Conservation (phyloP, 2,797 vertebrate species). For the Masticophis lateralis region DNA sequence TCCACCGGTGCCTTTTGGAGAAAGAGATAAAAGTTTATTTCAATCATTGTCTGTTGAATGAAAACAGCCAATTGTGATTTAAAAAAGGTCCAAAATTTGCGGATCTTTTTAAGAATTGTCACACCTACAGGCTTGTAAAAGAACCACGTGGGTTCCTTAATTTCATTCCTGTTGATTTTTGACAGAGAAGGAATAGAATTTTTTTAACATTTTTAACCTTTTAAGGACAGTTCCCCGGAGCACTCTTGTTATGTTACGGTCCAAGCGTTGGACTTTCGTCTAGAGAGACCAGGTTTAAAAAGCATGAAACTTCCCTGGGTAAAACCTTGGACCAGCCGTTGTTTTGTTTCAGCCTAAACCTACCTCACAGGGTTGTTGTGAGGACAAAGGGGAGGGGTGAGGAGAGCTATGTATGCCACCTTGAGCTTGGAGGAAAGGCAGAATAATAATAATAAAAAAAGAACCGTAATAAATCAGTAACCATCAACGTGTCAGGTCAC, state of each 20-base stretch:
- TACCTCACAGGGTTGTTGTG: conserved; percentile 15
- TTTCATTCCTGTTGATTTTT: background rate
- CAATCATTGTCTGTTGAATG: background rate
- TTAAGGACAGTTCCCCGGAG: background rate
- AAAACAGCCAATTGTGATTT: background rate
- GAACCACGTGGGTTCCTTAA: background rate
- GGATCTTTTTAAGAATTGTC: background rate
- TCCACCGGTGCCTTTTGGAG: background rate
- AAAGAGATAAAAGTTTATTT: background rate
- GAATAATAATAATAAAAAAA: background rate
- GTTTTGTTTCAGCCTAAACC: background rate
- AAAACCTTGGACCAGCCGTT: background rate
- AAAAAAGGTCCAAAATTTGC: background rate
- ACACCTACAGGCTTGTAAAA: background rate
- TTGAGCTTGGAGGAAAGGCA: background rate
- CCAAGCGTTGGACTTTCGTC: background rate
- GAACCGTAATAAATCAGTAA: background rate
- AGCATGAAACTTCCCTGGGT: background rate
- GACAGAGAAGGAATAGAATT: background rate
- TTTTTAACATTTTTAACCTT: background rate
- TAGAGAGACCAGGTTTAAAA: background rate
- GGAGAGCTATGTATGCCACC: background rate
- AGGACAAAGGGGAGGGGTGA: background rate
- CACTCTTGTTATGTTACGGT: background rate
- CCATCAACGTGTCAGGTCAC: background rate